Evolutionary conservation across 2,113 vertebrate genomes (phyloP), one percentile per base, ranked within the genome.

Genomic region (Corynorhinus townsendii): DNA sequence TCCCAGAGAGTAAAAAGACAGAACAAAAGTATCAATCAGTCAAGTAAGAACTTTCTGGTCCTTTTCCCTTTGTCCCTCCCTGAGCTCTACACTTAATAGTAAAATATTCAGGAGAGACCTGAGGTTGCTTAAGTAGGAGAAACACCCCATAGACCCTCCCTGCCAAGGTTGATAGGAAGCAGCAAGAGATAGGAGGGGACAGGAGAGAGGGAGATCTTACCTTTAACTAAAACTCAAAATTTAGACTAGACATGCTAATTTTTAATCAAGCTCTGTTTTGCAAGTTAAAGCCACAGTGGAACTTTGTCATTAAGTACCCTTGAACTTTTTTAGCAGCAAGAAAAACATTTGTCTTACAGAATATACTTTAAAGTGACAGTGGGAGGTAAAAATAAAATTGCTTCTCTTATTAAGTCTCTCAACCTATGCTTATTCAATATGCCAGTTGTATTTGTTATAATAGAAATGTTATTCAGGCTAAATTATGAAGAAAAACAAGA

Each of bases 261-360:
- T 94, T 84, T 89, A 86, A 52, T 93, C 83, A 69, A 93, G 72
- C 77, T 92, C 80, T 96, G 38, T 40, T 92, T 81, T 90, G 62
- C 69, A 91, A 85, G 38, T 56, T 89, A 91, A 96, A 96, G 35
- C n/a, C 82, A 91, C 40, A 35, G 43, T 38, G 54, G 30, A 17
- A 30, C 33, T 90, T 85, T 79, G 28, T 40, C 68, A 71, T 38
- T 49, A 90, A 35, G 43, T 68, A 84, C 22, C 72, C 69, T 91
- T 72, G 79, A 93, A 75, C 56, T 91, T 95, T 97, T 73, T 49
- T 9, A 77, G 7, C 69, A 84, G 33, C 75, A 89, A 38, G 47
- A 17, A 85, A 83, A 96, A 54, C 40, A 83, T 79, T 82, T 79
- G 43, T 91, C 66, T 72, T 80, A 16, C 56, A 81, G 52, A 92